phyloP scores from a whole-genome alignment of 2,113 vertebrate species.

The Mobula hypostoma region DNA sequence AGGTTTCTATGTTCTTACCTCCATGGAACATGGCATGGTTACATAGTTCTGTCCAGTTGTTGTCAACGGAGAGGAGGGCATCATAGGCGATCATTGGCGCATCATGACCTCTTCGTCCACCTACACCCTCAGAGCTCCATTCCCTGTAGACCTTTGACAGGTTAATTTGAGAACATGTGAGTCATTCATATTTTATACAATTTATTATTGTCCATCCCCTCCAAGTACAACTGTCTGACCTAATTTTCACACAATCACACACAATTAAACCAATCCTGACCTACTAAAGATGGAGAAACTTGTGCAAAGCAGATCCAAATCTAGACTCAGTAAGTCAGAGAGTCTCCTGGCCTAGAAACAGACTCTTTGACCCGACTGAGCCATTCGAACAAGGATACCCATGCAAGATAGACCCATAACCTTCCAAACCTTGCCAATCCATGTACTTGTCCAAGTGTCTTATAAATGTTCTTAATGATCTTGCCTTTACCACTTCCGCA shows the following conservation, averaged over 20 bases:
- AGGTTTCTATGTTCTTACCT: slow-evolving; percentile 59
- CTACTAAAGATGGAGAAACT: neutral
- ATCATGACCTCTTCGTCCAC: slow-evolving; percentile 80
- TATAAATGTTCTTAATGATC: too few species aligned
- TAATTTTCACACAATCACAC: neutral
- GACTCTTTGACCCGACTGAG: too few species aligned
- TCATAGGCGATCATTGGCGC: slow-evolving; percentile 97
- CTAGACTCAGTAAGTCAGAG: too few species aligned
- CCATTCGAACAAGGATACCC: too few species aligned
- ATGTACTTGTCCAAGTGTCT: too few species aligned
- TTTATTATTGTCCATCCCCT: neutral
- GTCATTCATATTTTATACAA: neutral
- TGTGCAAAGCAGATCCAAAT: too few species aligned
- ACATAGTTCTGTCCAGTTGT: slow-evolving; percentile 78
- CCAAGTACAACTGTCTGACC: neutral
- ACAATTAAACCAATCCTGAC: neutral
- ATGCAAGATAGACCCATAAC: too few species aligned
- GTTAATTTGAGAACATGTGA: neutral
- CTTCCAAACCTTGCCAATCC: too few species aligned
- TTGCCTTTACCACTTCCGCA: too few species aligned
- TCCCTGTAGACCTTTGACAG: slow-evolving; percentile 69
- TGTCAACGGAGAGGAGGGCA: slow-evolving; percentile 72
- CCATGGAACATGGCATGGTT: slow-evolving; percentile 85
- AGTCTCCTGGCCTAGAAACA: too few species aligned
- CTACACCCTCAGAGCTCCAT: slow-evolving; percentile 89